Evolutionary conservation across 2,797 vertebrate species (phyloP).

Genomic region (Bradypodion pumilum): DNA sequence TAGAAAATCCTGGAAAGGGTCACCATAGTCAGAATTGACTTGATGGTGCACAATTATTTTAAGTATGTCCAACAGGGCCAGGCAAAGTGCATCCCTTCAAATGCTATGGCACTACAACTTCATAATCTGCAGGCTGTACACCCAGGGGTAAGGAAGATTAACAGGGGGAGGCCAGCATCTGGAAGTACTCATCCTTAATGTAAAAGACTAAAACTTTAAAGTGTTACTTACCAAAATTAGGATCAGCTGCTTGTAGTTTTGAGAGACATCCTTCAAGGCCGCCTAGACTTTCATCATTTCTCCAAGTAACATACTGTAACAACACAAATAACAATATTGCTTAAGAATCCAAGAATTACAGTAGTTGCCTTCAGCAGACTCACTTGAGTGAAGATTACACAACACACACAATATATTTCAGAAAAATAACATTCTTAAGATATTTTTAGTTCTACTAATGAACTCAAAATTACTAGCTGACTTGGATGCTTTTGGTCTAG

Average conservation of each 20-base stretch:
- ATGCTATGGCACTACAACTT: too few species aligned
- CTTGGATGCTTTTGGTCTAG: neutral
- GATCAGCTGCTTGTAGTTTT: slow-evolving; percentile 85
- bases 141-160: too few species aligned
- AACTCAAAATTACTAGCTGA: neutral
- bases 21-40: too few species aligned
- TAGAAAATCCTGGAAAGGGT: too few species aligned
- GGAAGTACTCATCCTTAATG: neutral
- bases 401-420: neutral
- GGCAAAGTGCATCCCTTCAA: neutral
- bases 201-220: neutral
- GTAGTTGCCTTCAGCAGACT: neutral
- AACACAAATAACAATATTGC: neutral
- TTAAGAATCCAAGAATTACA: neutral
- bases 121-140: too few species aligned
- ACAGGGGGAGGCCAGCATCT: too few species aligned
- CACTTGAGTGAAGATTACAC: neutral
- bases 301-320: slow-evolving; percentile 77
- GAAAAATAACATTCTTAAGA: neutral
- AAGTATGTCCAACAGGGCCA: neutral
- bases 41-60: too few species aligned
- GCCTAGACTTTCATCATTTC: slow-evolving; percentile 84
- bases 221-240: slow-evolving; percentile 85
- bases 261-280: slow-evolving; percentile 87
- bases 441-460: neutral